Base-by-base conservation (phyloP, 2,888 invertebrate genomes). In the Rutpela maculata region DNA sequence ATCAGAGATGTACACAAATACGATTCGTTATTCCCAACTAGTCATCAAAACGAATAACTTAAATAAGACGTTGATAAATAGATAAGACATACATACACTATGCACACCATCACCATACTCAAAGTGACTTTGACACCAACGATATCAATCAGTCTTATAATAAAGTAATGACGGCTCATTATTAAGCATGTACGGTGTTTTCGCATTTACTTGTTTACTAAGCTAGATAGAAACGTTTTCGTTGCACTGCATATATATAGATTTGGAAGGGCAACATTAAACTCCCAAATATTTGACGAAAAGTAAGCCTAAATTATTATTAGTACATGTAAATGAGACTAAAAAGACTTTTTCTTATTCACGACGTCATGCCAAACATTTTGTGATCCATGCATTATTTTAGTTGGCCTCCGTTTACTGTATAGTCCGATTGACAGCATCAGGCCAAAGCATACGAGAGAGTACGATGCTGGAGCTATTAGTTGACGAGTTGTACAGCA, bases 1-100 rank as follows among this genome's bases (percentile, higher is more conserved):
- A 18, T 17, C 31, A 26, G 35, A n/a, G 31, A 60, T 26, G 22
- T 60, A 60, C 66, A 75, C n/a, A 50, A n/a, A 50, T 17, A n/a
- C 50, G n/a, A 62, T 72, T 43, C 55, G 18, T 59, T 75, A 60
- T 76, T 75, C 68, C 71, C 43, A 56, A 35, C 60, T 68, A 67
- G 75, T 78, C 78, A 75, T 78, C 75, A 72, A 75, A 75, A 71
- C 68, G 72, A 67, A 67, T 68, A 66, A 57, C 72, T 75, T 77
- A 71, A 71, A 72, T 72, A 75, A 78, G 75, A 78, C 72, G 72
- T 63, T 75, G 75, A 75, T 70, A 71, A 71, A 74, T 75, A 62
- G 74, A 77, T 77, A 56, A 75, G 59, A 15, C 43, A 31, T 69
- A 60, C 68, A 68, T 31, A 70, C 66, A 70, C 5, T 18, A 18